Base-by-base conservation (phyloP, 2,888 invertebrate genomes). In the Scrobipalpa atriplicella region DNA sequence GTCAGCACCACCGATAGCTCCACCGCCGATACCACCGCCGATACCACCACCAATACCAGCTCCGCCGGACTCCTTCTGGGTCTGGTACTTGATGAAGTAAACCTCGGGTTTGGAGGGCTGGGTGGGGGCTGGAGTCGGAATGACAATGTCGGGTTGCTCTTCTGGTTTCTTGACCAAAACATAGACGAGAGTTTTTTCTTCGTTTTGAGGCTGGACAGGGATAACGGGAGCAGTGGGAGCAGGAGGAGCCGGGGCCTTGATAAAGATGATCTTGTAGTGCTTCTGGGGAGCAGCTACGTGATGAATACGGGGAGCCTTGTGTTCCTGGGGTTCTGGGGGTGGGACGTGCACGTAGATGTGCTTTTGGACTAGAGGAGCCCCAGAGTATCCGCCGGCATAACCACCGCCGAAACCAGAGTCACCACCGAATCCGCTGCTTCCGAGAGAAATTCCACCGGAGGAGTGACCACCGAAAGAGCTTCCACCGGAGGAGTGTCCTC, bases 241-340 rank as follows among this genome's bases (percentile, higher is more conserved):
- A 70, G 97, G 97, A 70, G 96, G 95, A 76, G 97, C 95, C 78
- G 97, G 97, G 66, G 97, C 97, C 94, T 97, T 97, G 90, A 97
- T 97, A 94, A 97, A 97, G 92, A 97, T 97, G 86, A 97, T 97
- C 85, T 97, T 97, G 94, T 97, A 97, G 88, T 97, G 97, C 80
- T 97, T 97, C 89, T 97, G 97, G 61, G 97, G 94, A 72, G 96
- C 95, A 62, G 95, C 95, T 0, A 95, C 92, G 18, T 94, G 93
- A 6, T 91, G 88, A 75, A 96, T 94, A 77, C 95, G 94, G 71
- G 94, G 93, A 65, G 94, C 93, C 76, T 95, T 93, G 79, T 94
- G 93, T 79, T 95, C 95, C 77, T 95, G 95, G n/a, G 95, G 96
- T 87, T 97, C 97, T 94, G 96, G 97, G 81, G 97, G 97, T 64